These are phyloP conservation scores for Megalopta genalis DNA, from an alignment of 1,140 invertebrate genomes.

Conservation along the genomic window DNA sequence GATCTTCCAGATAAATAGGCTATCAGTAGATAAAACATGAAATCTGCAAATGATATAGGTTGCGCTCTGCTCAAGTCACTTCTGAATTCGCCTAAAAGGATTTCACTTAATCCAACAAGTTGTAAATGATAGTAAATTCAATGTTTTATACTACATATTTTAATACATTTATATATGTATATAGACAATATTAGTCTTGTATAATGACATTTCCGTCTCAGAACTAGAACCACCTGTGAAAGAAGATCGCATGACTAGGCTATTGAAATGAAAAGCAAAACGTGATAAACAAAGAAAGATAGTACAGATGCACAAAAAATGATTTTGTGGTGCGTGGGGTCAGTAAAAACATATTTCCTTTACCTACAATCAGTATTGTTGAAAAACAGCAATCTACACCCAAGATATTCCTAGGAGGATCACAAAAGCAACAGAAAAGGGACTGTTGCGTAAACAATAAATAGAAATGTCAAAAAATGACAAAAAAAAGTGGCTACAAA, in stretches of 20 bases:
- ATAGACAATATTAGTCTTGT: neutral
- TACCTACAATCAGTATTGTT: neutral
- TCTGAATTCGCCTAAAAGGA: too few relatives aligned
- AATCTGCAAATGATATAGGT: too few relatives aligned
- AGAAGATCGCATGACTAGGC: constrained; percentile 42
- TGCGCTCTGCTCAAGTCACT: too few relatives aligned
- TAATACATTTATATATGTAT: too few relatives aligned
- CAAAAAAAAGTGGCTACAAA: constrained; percentile 1
- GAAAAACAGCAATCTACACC: too few relatives aligned
- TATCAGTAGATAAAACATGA: too few relatives aligned
- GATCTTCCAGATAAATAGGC: too few relatives aligned
- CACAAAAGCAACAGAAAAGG: constrained; percentile 71
- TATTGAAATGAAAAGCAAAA: constrained; percentile 74
- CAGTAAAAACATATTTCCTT: constrained; percentile 74
- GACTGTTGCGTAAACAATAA: constrained; percentile 62
- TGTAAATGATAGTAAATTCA: too few relatives aligned
- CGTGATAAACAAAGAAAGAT: constrained; percentile 62
- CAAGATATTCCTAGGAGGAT: constrained; percentile 57
- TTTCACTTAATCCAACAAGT: too few relatives aligned
- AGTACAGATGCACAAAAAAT: constrained; percentile 67
- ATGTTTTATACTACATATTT: too few relatives aligned
- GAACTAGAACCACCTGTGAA: neutral
- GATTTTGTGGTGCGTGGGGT: constrained; percentile 75
- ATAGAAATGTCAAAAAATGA: constrained; percentile 12
- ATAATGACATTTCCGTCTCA: neutral